Evolutionary conservation across 64 coral and sea anemone genomes (phyloP).

Genomic region (Porites australiensis): DNA sequence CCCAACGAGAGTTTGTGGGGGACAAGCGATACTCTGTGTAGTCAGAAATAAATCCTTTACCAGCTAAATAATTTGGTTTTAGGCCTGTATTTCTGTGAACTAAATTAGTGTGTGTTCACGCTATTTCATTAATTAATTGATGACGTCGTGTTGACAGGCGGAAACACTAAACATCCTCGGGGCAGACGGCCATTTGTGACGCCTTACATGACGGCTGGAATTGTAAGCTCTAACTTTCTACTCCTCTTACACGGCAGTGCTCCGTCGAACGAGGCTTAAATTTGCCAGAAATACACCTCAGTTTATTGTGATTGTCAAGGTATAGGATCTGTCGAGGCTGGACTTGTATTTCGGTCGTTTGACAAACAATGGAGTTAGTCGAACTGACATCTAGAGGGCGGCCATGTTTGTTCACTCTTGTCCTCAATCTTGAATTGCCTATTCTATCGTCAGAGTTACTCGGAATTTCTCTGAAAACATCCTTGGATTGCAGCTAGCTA

Average conservation of each 20-base stretch:
- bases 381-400: neutral
- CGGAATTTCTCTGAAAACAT: neutral
- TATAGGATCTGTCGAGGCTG: neutral
- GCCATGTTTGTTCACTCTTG: slow-evolving; percentile 40
- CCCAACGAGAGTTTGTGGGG: neutral
- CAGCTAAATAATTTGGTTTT: neutral
- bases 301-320: slow-evolving; percentile 6
- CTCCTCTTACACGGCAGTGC: neutral
- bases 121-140: slow-evolving; percentile 56
- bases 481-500: neutral
- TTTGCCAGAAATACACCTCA: slow-evolving; percentile 11
- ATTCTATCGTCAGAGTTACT: neutral
- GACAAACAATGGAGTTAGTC: neutral
- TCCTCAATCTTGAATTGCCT: slow-evolving; percentile 8
- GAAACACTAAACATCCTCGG: slow-evolving; percentile 47
- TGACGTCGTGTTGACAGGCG: slow-evolving; percentile 56
- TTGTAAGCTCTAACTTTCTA: neutral
- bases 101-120: slow-evolving; percentile 5
- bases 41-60: neutral
- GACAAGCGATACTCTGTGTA: neutral
- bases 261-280: neutral
- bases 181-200: slow-evolving; percentile 48
- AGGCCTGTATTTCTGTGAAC: slow-evolving; percentile 1
- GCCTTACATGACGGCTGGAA: slow-evolving; percentile 35
- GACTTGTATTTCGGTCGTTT: neutral